Evolutionary conservation across 1,140 invertebrate genomes (phyloP), one percentile per base, ranked within the genome.

Genomic region (Ylistrum balloti): DNA sequence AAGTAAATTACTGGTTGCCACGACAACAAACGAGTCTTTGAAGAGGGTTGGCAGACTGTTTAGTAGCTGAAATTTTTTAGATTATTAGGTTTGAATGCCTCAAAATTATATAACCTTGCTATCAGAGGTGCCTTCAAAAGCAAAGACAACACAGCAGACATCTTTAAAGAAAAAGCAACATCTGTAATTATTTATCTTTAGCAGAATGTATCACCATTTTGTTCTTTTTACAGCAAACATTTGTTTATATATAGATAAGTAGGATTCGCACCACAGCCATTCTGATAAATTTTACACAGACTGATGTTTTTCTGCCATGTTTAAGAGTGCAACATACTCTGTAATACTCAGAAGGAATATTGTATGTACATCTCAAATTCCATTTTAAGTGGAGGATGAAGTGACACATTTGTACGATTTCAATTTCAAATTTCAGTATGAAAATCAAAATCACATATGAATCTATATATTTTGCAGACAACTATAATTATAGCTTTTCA

Each of bases 361-460:
- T n/a, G n/a, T n/a, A n/a, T n/a, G n/a, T n/a, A n/a, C n/a, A n/a
- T n/a, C 7, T 74, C 56, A 74, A 74, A 74, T 74, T 74, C 56
- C 56, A 74, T 74, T 17, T 5, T 74, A 74, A 74, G n/a, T 74
- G 56, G 56, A 28, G 28, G 56, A 74, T n/a, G n/a, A 74, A 74
- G 28, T 74, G 11, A n/a, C 22, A 28, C 22, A 74, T 74, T n/a
- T 3, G 1, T 74, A 74, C 5, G 56, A 5, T 5, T 74, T 74
- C 56, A 74, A 74, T 74, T 74, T 74, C 56, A 74, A 74, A 74
- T 28, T n/a, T 17, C n/a, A n/a, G 28, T 74, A 38, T 74, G n/a
- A 2, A 74, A n/a, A n/a, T n/a, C n/a, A 74, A 74, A 74, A 28
- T 74, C n/a, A 28, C 28, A 28, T 11, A n/a, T 74, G n/a, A n/a